Conservation (phyloP, 2,113 vertebrate species). For the Plecotus auritus region DNA sequence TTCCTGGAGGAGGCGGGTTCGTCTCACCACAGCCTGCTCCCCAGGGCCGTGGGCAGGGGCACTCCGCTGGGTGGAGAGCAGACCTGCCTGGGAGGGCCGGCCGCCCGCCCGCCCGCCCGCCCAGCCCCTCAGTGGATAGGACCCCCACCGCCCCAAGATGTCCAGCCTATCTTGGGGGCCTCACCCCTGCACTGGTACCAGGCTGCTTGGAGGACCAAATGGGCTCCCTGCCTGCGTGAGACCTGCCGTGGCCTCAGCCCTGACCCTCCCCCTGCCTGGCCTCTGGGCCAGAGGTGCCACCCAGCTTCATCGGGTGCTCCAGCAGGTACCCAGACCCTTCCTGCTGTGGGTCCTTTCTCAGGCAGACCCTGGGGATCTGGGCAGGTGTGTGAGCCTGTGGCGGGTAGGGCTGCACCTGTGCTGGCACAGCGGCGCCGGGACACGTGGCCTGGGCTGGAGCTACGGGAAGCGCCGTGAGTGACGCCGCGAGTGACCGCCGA, state of each 20-base stretch:
- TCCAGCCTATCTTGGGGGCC: background rate
- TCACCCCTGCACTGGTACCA: background rate
- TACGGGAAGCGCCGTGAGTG: no score
- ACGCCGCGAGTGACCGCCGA: no score
- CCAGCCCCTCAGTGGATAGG: background rate
- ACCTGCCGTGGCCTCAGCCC: background rate
- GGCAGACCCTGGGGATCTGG: background rate
- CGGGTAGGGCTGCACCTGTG: background rate
- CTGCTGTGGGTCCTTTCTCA: background rate
- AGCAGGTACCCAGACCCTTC: background rate
- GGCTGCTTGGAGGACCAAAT: fast-evolving
- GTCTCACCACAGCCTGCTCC: background rate
- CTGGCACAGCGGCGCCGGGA: background rate
- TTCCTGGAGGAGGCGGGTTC: background rate
- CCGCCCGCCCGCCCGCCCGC: fast-evolving
- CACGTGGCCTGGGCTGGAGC: background rate
- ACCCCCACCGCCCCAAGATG: background rate
- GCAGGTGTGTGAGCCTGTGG: background rate
- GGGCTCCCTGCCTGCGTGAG: background rate
- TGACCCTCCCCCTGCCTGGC: background rate
- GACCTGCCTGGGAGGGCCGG: background rate
- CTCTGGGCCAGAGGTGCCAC: fast-evolving
- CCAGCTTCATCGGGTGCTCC: fast-evolving
- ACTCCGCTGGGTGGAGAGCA: no score
- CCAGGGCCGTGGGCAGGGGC: background rate